Conservation (phyloP, 92 coral and sea anemone species). For the Desmophyllum pertusum region DNA sequence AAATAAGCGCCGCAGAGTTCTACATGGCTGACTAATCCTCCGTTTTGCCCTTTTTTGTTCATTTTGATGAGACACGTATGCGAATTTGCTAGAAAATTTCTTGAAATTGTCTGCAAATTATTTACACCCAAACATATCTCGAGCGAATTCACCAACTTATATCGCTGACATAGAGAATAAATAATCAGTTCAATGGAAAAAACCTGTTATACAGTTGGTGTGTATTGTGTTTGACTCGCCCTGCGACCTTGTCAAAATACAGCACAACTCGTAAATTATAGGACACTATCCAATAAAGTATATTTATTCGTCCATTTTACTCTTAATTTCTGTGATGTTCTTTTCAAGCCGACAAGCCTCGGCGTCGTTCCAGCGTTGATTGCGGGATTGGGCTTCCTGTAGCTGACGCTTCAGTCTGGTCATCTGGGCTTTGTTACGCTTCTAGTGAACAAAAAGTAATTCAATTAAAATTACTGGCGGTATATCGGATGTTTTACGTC, state of each 20-base stretch:
- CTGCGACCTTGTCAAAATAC: background rate
- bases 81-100: background rate
- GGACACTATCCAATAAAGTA: background rate
- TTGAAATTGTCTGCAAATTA: background rate
- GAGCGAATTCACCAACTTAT: background rate
- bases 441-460: constrained; percentile 51
- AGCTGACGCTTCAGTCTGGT: constrained; percentile 83
- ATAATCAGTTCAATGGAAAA: no score
- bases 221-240: no score
- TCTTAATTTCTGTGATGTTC: constrained; percentile 64
- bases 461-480: background rate
- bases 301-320: constrained; percentile 60
- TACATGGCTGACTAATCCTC: background rate
- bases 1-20: background rate
- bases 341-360: constrained; percentile 43
- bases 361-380: constrained; percentile 81
- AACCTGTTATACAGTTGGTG: no score
- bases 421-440: constrained; percentile 81
- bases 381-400: constrained; percentile 86
- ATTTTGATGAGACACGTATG: background rate
- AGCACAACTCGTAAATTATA: background rate
- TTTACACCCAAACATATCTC: background rate
- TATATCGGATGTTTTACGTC: background rate
- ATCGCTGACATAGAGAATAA: no score
- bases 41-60: background rate